A percentile compares a stretch with the other conserved stretches of the same genome.
Conservation (phyloP, 2,113 vertebrate genomes). For the Siniperca knerii region DNA sequence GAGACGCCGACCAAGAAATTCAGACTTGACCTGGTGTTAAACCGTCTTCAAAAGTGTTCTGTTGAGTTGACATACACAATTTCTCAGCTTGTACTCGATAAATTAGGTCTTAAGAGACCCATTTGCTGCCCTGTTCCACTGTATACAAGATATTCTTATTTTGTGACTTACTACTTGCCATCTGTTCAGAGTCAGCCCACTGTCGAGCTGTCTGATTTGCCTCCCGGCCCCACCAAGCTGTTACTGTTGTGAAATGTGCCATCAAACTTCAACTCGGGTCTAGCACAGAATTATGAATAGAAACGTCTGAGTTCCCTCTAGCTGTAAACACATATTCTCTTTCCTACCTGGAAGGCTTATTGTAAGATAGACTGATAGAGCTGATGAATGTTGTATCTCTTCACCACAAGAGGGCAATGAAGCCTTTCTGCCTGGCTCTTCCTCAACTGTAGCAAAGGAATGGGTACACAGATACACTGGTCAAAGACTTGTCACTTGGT, state of each 20-base stretch:
- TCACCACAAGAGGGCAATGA: slow-evolving; percentile 81
- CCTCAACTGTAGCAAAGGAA: background rate
- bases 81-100: too few relatives aligned
- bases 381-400: background rate
- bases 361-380: background rate
- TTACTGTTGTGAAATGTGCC: slow-evolving; percentile 88
- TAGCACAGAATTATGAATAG: slow-evolving; percentile 31
- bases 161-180: background rate
- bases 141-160: background rate
- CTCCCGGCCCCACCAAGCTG: slow-evolving; percentile 85
- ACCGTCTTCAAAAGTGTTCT: background rate
- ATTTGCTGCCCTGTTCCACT: too few relatives aligned
- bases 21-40: slow-evolving; percentile 87
- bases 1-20: slow-evolving; percentile 87
- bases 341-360: background rate
- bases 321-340: background rate
- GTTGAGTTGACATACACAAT: background rate
- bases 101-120: too few relatives aligned
- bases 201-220: slow-evolving; percentile 84
- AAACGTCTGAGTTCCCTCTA: background rate
- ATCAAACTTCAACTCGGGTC: slow-evolving; percentile 89
- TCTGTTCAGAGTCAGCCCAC: slow-evolving; percentile 80
- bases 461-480: background rate
- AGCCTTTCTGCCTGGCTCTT: slow-evolving; percentile 69
- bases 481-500: slow-evolving; percentile 51